phyloP scores from a whole-genome alignment of 2,888 invertebrate species.

The Amphipoea lucens region DNA sequence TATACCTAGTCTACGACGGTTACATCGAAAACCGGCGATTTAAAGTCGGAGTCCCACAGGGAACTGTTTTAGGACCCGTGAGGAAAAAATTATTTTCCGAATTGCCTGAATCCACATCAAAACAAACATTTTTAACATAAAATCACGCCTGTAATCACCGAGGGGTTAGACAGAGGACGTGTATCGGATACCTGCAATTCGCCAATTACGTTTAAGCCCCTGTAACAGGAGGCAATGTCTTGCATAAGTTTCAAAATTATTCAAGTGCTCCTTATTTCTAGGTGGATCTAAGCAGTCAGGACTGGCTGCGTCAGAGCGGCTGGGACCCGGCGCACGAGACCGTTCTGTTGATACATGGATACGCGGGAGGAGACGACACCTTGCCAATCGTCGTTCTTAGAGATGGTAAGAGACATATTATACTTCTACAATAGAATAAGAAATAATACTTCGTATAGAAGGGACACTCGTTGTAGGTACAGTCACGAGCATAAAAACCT shows the following conservation, averaged over 20 bases:
- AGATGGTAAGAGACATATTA: conserved; percentile 86
- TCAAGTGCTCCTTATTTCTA: conserved; percentile 61
- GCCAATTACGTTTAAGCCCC: not conserved
- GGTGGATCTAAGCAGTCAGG: conserved; percentile 91
- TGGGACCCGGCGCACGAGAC: conserved; percentile 93
- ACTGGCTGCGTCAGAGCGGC: conserved; percentile 93
- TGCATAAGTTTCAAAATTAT: not conserved
- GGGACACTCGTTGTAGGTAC: not conserved
- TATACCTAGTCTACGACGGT: no score
- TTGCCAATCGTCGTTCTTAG: conserved; percentile 93
- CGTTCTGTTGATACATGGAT: conserved; percentile 93
- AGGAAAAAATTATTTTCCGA: not conserved
- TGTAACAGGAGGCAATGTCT: not conserved
- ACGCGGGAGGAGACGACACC: conserved; percentile 94
- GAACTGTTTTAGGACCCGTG: not conserved
- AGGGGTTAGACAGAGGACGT: not conserved
- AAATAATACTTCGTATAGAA: not conserved
- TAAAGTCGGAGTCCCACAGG: not conserved
- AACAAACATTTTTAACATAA: no score
- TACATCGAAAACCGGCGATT: not conserved
- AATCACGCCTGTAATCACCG: not conserved
- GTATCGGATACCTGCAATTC: not conserved
- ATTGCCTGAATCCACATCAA: not conserved
- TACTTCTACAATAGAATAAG: not conserved
- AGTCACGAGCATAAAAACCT: no score